Base-by-base conservation (phyloP, 2,113 vertebrate genomes). In the Pipra filicauda region DNA sequence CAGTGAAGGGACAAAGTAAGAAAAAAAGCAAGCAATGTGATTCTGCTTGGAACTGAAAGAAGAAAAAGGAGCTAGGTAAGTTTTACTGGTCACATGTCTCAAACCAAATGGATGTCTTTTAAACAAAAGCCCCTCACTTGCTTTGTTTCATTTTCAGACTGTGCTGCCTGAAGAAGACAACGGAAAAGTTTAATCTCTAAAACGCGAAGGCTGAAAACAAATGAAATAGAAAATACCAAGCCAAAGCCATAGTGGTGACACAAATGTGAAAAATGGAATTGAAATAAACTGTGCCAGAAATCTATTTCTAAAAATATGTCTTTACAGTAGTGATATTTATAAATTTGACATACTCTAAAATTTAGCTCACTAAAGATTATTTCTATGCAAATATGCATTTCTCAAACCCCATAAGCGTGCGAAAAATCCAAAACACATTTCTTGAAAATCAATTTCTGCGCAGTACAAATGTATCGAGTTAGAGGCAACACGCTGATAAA, bases 371-470 rank as follows among this genome's bases (percentile, higher is more conserved):
- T 95, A 98, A 96, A 98, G 97, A 98, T 98, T 97, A 99, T 98
- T 98, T 98, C 98, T 98, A 98, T 98, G 97, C 97, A 99, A 98
- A 98, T 98, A 97, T 30, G 94, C 81, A 94, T 90, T 96, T 96
- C 66, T 74, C 85, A 97, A 98, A 97, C 96, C 88, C 95, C 97
- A 92, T 97, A 94, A 96, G 93, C 77, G 77, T 97, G 96, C 96
- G 74, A 98, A 97, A 98, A 98, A 98, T 97, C 96, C 97, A 97
- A 98, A 98, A 98, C 97, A 98, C 97, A 98, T 98, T 98, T 99
- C 98, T 97, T 97, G 98, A 98, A 99, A 99, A 98, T 98, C 98
- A 98, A 98, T 98, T 98, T 97, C 97, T 97, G 82, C 89, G 96
- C 89, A 97, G 89, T 95, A 92, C 87, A 95, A 97, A 96, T 97